Evolutionary conservation across 1,140 invertebrate species (phyloP), one percentile per base, ranked within the genome.

Genomic region (Colletes gigas): DNA sequence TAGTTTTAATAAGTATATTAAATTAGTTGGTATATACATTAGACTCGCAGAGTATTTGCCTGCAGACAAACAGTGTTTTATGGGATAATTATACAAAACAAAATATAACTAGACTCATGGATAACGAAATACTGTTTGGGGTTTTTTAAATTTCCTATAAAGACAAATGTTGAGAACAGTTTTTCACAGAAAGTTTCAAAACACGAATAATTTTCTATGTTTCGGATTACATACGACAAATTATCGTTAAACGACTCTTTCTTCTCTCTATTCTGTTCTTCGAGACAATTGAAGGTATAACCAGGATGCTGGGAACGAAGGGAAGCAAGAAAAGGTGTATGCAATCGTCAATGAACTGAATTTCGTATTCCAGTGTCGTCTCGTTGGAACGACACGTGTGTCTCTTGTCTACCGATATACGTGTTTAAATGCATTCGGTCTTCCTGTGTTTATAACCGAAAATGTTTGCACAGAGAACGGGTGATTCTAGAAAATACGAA

Each of bases 301-400:
- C 12, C 19, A 52, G 21, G 21, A 62, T 65, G 62, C 41, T 17
- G 9, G 30, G 52, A 52, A 65, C 47, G 71, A 76, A 72, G 50
- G 68, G 70, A 83, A 71, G 47, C 67, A 73, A 57, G 72, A 73
- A 68, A 21, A 54, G 66, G 41, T 55, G 68, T 59, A 63, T 59
- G 67, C 73, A 83, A 78, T 68, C 71, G 70, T 80, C 55, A 65
- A 73, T 57, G 17, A 63, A 17, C 50, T 55, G 60, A 63, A 84
- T 89, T 89, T 88, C 78, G 87, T 88, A 89, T 88, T 88, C 88
- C 72, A 73, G 41, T 41, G 54, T 86, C 80, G 87, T 88, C 76
- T 67, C 44, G 65, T 68, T 72, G 75, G 69, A 89, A 84, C 84
- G 82, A 78, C 75, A 78, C 74, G 74, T 80, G 81, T 70, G 70